A percentile compares a stretch with the other conserved stretches of the same genome.
Evolutionary conservation across 2,113 vertebrate species (phyloP).

Genomic region (Megatriorchis doriae): DNA sequence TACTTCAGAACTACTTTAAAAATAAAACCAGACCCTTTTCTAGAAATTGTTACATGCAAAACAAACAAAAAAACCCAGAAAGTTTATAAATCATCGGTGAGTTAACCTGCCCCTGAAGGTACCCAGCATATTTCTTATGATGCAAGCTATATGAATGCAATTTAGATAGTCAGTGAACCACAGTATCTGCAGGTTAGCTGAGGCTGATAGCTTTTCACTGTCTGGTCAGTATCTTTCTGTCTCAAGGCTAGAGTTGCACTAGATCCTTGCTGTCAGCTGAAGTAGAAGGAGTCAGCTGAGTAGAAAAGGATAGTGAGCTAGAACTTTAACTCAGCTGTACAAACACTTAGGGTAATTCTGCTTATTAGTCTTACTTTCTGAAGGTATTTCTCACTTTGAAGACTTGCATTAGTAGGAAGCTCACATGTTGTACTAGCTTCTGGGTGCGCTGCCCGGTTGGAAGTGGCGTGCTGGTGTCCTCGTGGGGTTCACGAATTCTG

Average conservation of each 20-base stretch:
- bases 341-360: not conserved
- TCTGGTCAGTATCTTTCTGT: not conserved
- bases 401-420: not conserved
- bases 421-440: not conserved
- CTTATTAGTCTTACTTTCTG: not conserved
- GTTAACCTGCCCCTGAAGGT: not conserved
- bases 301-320: not conserved
- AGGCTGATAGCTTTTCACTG: not conserved
- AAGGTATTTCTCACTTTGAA: not conserved
- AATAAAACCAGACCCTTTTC: not conserved
- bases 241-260: not conserved
- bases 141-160: not conserved
- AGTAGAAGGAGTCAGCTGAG: not conserved
- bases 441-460: rapidly evolving
- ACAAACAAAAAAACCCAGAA: not conserved
- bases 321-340: not conserved
- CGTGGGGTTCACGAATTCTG: not conserved
- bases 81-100: not conserved
- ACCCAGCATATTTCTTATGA: not conserved
- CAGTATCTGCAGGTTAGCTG: not conserved
- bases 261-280: not conserved
- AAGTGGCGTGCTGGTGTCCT: not conserved
- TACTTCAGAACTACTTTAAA: not conserved
- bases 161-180: slow-evolving; percentile 10
- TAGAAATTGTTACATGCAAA: not conserved